A percentile compares a stretch with the other conserved stretches of the same genome.
phyloP scores from a whole-genome alignment of 2,113 vertebrate species.

The Sinosuthora webbiana region DNA sequence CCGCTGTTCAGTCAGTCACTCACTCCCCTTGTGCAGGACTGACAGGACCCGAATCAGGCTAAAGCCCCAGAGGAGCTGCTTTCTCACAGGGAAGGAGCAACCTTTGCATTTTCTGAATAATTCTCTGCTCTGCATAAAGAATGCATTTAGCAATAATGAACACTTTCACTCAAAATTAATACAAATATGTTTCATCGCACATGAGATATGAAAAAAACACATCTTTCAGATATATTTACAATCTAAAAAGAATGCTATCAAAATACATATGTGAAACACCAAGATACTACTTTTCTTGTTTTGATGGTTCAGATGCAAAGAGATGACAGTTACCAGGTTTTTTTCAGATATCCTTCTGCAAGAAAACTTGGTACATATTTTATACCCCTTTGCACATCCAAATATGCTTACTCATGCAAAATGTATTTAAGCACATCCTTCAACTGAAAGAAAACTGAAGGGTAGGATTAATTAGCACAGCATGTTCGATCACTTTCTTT shows the following conservation, averaged over 20 bases:
- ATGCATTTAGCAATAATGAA: not conserved
- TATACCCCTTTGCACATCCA: slow-evolving; percentile 61
- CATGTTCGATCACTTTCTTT: slow-evolving; percentile 74
- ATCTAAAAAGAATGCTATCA: not conserved
- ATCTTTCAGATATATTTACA: not conserved
- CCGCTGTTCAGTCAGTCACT: not conserved
- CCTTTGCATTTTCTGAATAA: not conserved
- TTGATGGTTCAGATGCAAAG: not conserved
- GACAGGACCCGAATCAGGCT: not conserved
- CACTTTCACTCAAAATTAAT: not conserved
- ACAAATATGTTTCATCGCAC: not conserved
- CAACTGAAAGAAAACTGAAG: slow-evolving; percentile 69
- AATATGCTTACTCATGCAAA: slow-evolving; percentile 75
- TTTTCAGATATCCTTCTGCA: slow-evolving; percentile 27
- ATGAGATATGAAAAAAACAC: not conserved
- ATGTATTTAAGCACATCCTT: slow-evolving; percentile 73
- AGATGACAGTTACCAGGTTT: not conserved
- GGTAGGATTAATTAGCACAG: slow-evolving; percentile 80
- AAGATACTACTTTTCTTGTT: not conserved
- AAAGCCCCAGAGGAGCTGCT: not conserved
- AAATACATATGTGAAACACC: not conserved
- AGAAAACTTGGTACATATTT: slow-evolving; percentile 43
- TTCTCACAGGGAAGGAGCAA: not conserved
- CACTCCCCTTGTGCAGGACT: not conserved
- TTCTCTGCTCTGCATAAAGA: not conserved